Percentiles rank a stretch among this genome's conserved stretches.
phyloP scores from a whole-genome alignment of 1,140 invertebrate genomes.

The Mercenaria mercenaria region DNA sequence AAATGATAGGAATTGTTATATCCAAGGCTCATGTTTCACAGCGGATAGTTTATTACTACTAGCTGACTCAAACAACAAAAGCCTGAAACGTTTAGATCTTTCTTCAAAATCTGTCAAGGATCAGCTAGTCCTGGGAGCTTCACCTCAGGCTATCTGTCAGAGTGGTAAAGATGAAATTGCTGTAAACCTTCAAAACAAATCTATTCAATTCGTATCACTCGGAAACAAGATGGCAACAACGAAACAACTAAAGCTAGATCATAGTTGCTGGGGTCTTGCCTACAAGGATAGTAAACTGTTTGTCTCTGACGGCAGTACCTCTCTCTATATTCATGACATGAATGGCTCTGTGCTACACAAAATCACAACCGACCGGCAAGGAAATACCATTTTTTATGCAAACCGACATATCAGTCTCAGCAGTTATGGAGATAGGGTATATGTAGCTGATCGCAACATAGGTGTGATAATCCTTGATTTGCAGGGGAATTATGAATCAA shows the following conservation, averaged over 20 bases:
- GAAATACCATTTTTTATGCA: neutral
- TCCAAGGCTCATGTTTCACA: neutral
- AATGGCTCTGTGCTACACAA: neutral
- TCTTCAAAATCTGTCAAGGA: neutral
- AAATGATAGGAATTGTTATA: neutral
- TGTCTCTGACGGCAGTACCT: neutral
- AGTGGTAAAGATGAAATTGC: neutral
- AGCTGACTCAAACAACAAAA: neutral
- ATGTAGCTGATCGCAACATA: neutral
- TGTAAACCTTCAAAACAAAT: neutral
- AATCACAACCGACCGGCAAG: neutral
- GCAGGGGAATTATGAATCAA: neutral
- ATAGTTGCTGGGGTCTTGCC: neutral
- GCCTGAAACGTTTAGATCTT: neutral
- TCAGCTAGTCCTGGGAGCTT: neutral
- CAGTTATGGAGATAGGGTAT: neutral
- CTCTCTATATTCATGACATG: conserved; percentile 2
- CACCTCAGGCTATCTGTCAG: neutral
- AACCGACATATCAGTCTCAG: neutral
- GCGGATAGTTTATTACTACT: neutral
- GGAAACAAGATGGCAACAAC: neutral
- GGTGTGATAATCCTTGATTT: neutral
- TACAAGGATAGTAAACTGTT: too few species aligned
- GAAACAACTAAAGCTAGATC: neutral
- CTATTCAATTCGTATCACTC: neutral